Evolutionary conservation across 2,888 invertebrate genomes (phyloP).

Genomic region (Holacanthella duospinosa): DNA sequence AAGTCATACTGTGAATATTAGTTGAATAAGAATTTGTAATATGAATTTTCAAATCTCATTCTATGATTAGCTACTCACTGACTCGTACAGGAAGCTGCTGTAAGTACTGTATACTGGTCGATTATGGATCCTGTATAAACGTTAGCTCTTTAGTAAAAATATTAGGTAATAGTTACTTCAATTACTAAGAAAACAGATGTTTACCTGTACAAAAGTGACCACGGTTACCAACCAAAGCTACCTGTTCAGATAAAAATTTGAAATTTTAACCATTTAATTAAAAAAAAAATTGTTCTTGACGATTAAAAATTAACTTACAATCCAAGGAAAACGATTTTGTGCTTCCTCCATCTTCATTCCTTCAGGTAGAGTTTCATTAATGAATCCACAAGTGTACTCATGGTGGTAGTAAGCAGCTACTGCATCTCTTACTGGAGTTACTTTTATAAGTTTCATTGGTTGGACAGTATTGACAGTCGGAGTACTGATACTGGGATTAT

Average conservation of each 20-base stretch:
- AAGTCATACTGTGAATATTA: slow-evolving; percentile 20
- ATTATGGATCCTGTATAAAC: slow-evolving; percentile 74
- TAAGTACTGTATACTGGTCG: slow-evolving; percentile 63
- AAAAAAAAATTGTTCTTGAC: neutral
- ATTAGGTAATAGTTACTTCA: too few species aligned
- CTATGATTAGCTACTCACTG: slow-evolving; percentile 60
- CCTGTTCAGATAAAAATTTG: slow-evolving; percentile 4
- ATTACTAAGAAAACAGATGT: too few species aligned
- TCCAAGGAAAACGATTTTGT: slow-evolving; percentile 10
- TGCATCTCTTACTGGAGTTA: neutral
- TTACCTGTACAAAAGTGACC: slow-evolving; percentile 86
- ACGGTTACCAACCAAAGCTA: slow-evolving; percentile 46
- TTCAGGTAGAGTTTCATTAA: neutral
- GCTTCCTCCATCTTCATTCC: neutral
- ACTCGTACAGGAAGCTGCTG: slow-evolving; percentile 80
- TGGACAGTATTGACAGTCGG: neutral
- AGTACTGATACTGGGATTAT: neutral
- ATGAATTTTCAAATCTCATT: too few species aligned
- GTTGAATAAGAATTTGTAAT: too few species aligned
- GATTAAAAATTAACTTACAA: slow-evolving; percentile 12
- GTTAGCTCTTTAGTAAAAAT: too few species aligned
- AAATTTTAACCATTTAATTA: too few species aligned
- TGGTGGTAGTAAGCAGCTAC: slow-evolving; percentile 1
- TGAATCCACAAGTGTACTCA: slow-evolving; percentile 1
- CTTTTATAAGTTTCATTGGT: neutral